Evolutionary conservation across 1,140 invertebrate species (phyloP), one percentile per base, ranked within the genome.

Genomic region (Temnothorax nylanderi): DNA sequence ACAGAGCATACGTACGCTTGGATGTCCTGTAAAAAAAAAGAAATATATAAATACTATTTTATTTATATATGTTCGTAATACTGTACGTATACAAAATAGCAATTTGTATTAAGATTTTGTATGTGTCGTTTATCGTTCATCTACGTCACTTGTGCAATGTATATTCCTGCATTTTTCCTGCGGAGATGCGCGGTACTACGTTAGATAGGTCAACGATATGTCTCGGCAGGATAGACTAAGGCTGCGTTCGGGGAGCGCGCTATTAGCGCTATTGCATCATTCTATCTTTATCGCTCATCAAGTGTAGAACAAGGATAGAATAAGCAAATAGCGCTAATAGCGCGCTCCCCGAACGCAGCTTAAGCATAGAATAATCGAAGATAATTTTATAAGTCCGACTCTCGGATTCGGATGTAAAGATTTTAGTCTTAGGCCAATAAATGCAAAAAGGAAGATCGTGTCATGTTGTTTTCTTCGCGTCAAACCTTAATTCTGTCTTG

Each of bases 341-440:
- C n/a, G n/a, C n/a, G n/a, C n/a, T n/a, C n/a, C n/a, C n/a, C n/a
- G n/a, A n/a, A n/a, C n/a, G n/a, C n/a, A n/a, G n/a, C n/a, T n/a
- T n/a, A n/a, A 54, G 32, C 4, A 54, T 51, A 65, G 32, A 67
- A 37, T 80, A 71, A 54, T 71, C 34, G 13, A 80, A 82, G 51
- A 47, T 58, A 18, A 84, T 75, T 84, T 84, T 74, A 75, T 84
- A 84, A 84, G 32, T 84, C 26, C 8, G 41, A 21, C 10, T n/a
- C 10, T n/a, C 4, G 26, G 21, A 47, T 74, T 62, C 54, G 54
- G 41, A 82, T 82, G 32, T 75, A 75, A 84, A 84, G 26, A 71
- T 37, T 62, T 60, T 41, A 80, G 32, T 8, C 16, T 11, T 75
- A 84, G 7, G 7, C 7, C 26, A 84, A 84, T 84, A 84, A 84